These are phyloP conservation scores for Synergus laeviventris DNA, from an alignment of 2,888 invertebrate species.

Conservation along the genomic window DNA sequence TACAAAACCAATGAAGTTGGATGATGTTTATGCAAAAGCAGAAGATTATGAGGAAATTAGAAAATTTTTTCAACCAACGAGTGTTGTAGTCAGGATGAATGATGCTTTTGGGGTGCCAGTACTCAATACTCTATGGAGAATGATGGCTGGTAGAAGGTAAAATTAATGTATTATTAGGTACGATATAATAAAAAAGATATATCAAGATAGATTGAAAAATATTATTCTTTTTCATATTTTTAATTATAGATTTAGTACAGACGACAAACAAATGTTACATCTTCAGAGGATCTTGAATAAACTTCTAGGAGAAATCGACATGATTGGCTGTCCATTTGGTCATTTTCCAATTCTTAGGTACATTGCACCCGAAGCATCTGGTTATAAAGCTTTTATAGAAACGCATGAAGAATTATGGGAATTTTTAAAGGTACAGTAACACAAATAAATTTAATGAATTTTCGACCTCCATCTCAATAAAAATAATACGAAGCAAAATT, in stretches of 20 bases:
- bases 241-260: slow-evolving; percentile 81
- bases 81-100: slow-evolving; percentile 82
- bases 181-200: neutral
- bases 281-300: slow-evolving; percentile 84
- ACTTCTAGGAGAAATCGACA: slow-evolving; percentile 85
- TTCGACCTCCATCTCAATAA: too few relatives aligned
- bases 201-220: neutral
- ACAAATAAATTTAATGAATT: slow-evolving; percentile 39
- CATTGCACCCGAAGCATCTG: slow-evolving; percentile 86
- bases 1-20: slow-evolving; percentile 53
- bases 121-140: slow-evolving; percentile 88
- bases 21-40: slow-evolving; percentile 69
- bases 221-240: neutral
- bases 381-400: slow-evolving; percentile 85
- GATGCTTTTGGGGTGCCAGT: slow-evolving; percentile 87
- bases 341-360: slow-evolving; percentile 85
- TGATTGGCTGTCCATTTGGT: slow-evolving; percentile 88
- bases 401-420: slow-evolving; percentile 85
- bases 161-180: neutral
- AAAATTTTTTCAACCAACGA: slow-evolving; percentile 59
- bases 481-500: neutral
- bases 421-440: slow-evolving; percentile 79
- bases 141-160: slow-evolving; percentile 84
- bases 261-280: slow-evolving; percentile 82
- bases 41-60: slow-evolving; percentile 65